Conservation (phyloP, 2,888 invertebrate genomes). For the Acholoe squamosa region DNA sequence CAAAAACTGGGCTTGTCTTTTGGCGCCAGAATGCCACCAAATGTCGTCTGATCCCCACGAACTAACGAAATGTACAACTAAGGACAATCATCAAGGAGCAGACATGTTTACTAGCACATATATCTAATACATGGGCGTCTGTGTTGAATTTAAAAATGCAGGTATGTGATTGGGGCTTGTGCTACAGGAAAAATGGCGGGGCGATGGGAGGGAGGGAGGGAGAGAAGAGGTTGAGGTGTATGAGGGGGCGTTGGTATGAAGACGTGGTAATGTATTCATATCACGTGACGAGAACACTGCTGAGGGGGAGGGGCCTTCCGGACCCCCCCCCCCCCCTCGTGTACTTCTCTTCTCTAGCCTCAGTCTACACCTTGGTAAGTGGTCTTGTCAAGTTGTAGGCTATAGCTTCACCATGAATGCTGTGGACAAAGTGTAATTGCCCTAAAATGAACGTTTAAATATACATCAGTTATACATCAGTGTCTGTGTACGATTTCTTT, state of each 20-base stretch:
- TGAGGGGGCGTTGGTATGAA: neutral
- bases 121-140: neutral
- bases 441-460: no score
- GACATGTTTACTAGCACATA: neutral
- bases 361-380: no score
- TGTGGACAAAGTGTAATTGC: no score
- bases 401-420: no score
- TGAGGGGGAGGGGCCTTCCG: neutral
- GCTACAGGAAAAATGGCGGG: neutral
- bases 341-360: no score
- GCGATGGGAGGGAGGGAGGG: neutral
- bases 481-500: no score
- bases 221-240: neutral
- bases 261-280: neutral
- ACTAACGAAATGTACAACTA: slow-evolving; percentile 25
- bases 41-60: neutral
- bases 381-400: no score
- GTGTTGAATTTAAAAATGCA: neutral
- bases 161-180: neutral
- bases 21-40: neutral
- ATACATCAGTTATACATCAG: no score
- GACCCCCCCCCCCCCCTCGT: slow-evolving; percentile 6
- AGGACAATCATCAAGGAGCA: slow-evolving; percentile 4
- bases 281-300: neutral
- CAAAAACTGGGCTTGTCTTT: neutral